These are phyloP conservation scores for Apostichopus californicus DNA, from an alignment of 35 echinoderm and acorn worm genomes.

Conservation along the genomic window DNA sequence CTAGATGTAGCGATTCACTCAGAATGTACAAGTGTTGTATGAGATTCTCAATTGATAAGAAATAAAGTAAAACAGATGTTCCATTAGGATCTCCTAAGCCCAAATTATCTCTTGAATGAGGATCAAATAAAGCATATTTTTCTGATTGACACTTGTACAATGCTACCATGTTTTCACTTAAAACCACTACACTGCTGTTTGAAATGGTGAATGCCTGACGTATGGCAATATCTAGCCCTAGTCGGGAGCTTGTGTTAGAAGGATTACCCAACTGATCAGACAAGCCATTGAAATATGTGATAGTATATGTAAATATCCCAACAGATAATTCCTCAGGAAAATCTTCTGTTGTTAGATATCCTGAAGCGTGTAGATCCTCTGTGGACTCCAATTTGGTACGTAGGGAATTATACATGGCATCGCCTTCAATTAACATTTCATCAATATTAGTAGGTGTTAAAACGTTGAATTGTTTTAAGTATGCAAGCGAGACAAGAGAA, in stretches of 20 bases:
- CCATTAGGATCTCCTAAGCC: constrained; percentile 1
- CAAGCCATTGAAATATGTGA: not conserved
- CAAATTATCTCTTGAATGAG: constrained; percentile 15
- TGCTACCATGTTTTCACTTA: constrained; percentile 10
- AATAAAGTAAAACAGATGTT: constrained; percentile 6
- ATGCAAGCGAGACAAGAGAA: constrained; percentile 1
- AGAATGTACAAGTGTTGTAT: constrained; percentile 20
- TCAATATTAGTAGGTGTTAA: constrained; percentile 8
- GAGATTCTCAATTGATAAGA: not conserved
- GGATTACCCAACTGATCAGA: not conserved
- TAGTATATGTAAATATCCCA: not conserved
- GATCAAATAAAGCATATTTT: constrained; percentile 23
- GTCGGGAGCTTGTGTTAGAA: not conserved
- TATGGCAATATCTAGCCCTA: not conserved
- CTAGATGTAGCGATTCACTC: not conserved
- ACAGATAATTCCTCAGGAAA: constrained; percentile 9
- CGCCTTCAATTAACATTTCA: constrained; percentile 21
- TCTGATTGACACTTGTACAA: not conserved
- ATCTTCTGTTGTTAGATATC: not conserved
- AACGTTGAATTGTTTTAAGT: not conserved
- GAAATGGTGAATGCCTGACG: constrained; percentile 4
- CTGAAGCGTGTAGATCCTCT: not conserved
- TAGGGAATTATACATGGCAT: not conserved
- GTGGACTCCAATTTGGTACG: not conserved
- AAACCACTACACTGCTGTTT: not conserved